A percentile compares a stretch with the other conserved stretches of the same genome.
These are phyloP conservation scores for Papilio dardanus DNA, from an alignment of 1,140 invertebrate genomes.

Conservation along the genomic window DNA sequence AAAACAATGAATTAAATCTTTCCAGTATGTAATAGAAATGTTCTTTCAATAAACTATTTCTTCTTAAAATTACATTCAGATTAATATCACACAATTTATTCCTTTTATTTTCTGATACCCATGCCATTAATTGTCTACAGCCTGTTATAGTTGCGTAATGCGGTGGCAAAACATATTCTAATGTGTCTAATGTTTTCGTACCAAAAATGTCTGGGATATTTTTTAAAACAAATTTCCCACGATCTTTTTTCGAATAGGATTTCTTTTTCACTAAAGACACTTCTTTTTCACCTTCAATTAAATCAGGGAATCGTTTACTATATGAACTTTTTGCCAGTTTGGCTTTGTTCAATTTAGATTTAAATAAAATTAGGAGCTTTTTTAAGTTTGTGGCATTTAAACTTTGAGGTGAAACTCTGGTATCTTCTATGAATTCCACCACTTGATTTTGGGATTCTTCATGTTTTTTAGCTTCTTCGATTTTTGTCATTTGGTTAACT, in stretches of 20 bases:
- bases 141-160: slow-evolving; percentile 70
- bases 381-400: slow-evolving; percentile 54
- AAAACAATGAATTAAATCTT: slow-evolving; percentile 65
- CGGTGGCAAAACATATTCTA: slow-evolving; percentile 65
- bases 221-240: slow-evolving; percentile 44
- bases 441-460: slow-evolving; percentile 25
- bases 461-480: slow-evolving; percentile 47
- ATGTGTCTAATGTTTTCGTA: slow-evolving; percentile 46
- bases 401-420: slow-evolving; percentile 31
- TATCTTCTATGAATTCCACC: slow-evolving; percentile 35
- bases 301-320: slow-evolving; percentile 47
- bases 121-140: slow-evolving; percentile 60
- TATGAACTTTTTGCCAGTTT: slow-evolving; percentile 50
- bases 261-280: slow-evolving; percentile 54
- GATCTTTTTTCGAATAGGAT: slow-evolving; percentile 65
- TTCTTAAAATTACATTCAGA: slow-evolving; percentile 48
- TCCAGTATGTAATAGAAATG: slow-evolving; percentile 57
- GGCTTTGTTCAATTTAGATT: slow-evolving; percentile 57
- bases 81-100: slow-evolving; percentile 41
- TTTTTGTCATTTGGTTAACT: slow-evolving; percentile 53
- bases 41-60: slow-evolving; percentile 54
- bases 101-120: slow-evolving; percentile 40
- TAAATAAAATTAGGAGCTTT: slow-evolving; percentile 62
- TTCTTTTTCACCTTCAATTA: slow-evolving; percentile 46
- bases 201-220: slow-evolving; percentile 64